phyloP scores from a whole-genome alignment of 1,140 invertebrate species.

The Saccostrea glomerata region DNA sequence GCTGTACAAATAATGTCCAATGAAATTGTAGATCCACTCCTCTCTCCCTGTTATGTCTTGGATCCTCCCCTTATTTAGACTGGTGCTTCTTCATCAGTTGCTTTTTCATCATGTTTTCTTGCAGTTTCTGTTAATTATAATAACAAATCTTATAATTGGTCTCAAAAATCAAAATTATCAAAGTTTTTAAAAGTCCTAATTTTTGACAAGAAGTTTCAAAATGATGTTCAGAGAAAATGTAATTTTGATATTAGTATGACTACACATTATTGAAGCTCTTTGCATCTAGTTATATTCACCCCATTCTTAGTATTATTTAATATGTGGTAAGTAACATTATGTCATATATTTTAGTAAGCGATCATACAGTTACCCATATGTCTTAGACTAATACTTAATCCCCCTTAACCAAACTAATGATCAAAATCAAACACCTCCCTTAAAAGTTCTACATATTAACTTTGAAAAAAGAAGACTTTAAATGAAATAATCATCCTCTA shows the following conservation, averaged over 20 bases:
- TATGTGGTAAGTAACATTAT: no score
- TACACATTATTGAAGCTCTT: not conserved
- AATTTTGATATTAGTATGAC: not conserved
- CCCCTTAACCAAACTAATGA: no score
- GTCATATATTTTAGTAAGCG: no score
- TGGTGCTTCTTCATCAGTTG: conserved; percentile 41
- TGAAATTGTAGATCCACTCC: not conserved
- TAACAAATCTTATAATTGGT: not conserved
- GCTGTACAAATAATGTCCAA: not conserved
- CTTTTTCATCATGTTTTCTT: conserved; percentile 55
- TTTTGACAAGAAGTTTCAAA: not conserved
- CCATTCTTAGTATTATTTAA: not conserved
- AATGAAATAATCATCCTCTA: not conserved
- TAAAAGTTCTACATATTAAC: no score
- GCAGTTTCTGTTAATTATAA: conserved; percentile 42
- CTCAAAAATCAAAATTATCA: no score
- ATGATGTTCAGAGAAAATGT: not conserved
- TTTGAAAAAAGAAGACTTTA: no score
- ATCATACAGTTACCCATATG: no score
- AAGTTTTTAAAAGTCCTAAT: not conserved
- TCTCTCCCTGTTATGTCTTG: not conserved
- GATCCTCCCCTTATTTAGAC: conserved; percentile 10
- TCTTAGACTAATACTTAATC: no score
- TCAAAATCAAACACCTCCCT: no score
- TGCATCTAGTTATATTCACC: not conserved